These are phyloP conservation scores for Bombus pascuorum DNA, from an alignment of 1,140 invertebrate genomes.

Conservation along the genomic window DNA sequence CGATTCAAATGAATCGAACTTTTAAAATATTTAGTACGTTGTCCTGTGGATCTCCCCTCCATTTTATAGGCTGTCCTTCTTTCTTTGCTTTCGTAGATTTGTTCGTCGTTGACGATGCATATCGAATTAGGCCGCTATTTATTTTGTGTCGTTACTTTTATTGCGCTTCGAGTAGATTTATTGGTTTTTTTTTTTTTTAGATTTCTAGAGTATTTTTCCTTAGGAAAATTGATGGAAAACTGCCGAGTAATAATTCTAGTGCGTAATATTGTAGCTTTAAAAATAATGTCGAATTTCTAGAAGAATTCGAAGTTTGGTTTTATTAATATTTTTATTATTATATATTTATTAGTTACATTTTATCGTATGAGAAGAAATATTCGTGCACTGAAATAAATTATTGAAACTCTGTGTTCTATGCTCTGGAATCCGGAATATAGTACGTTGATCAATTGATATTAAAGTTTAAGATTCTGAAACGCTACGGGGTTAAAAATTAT, in stretches of 20 bases:
- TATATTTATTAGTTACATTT: neutral
- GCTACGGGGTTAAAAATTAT: no score
- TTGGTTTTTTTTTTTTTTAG: neutral
- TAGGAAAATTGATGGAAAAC: no score
- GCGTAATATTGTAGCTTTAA: no score
- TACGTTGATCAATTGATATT: neutral
- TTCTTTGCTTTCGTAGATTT: neutral
- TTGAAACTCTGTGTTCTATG: neutral
- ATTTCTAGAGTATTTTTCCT: no score
- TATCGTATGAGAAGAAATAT: neutral
- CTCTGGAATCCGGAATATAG: neutral
- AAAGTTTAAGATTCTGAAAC: neutral
- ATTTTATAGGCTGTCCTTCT: conserved; percentile 7
- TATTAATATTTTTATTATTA: neutral
- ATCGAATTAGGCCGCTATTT: conserved; percentile 22
- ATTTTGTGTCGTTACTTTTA: conserved; percentile 59
- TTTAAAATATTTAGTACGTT: conserved; percentile 73
- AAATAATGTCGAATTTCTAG: no score
- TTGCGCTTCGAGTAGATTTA: conserved; percentile 7
- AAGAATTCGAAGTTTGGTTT: neutral
- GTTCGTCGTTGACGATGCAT: no score
- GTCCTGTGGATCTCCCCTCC: conserved; percentile 22
- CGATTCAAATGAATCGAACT: conserved; percentile 74
- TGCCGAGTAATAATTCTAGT: no score
- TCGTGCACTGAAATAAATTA: neutral